phyloP scores from a whole-genome alignment of 2,113 vertebrate species.

The Oxygymnocypris stewartii region DNA sequence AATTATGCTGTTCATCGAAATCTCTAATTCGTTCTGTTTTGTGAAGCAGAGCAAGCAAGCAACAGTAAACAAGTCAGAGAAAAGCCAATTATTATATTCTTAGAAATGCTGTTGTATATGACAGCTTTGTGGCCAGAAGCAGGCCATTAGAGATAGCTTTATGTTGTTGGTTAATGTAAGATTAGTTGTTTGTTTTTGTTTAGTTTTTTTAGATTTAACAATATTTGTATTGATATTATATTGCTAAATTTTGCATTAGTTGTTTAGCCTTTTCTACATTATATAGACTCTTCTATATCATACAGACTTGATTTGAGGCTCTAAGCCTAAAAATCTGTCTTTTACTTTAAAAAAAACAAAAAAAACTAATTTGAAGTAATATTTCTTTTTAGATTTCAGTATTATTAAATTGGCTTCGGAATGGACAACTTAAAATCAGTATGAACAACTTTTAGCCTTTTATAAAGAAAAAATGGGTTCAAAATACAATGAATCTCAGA shows the following conservation, averaged over 20 bases:
- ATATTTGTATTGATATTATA: not conserved
- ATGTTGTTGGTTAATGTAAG: not conserved
- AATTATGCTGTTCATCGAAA: not conserved
- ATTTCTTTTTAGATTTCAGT: not conserved
- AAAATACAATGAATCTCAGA: too few relatives aligned
- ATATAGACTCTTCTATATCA: not conserved
- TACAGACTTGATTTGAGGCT: not conserved
- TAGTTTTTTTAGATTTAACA: not conserved
- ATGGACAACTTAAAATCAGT: not conserved
- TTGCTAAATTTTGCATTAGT: not conserved
- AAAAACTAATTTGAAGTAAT: too few relatives aligned
- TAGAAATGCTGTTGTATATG: not conserved
- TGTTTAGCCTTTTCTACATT: not conserved
- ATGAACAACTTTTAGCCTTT: too few relatives aligned
- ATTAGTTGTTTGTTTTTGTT: not conserved
- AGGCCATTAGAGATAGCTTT: not conserved
- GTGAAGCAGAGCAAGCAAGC: not conserved
- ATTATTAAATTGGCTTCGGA: not conserved
- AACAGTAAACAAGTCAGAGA: not conserved
- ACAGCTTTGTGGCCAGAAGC: not conserved
- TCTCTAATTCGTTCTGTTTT: not conserved
- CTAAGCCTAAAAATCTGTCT: not conserved
- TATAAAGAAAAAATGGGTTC: too few relatives aligned
- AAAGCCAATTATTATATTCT: not conserved
- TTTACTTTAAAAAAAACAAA: not conserved